A percentile compares a stretch with the other conserved stretches of the same genome.
Conservation (phyloP, 2,888 invertebrate genomes). For the Caenorhabditis sp. region DNA sequence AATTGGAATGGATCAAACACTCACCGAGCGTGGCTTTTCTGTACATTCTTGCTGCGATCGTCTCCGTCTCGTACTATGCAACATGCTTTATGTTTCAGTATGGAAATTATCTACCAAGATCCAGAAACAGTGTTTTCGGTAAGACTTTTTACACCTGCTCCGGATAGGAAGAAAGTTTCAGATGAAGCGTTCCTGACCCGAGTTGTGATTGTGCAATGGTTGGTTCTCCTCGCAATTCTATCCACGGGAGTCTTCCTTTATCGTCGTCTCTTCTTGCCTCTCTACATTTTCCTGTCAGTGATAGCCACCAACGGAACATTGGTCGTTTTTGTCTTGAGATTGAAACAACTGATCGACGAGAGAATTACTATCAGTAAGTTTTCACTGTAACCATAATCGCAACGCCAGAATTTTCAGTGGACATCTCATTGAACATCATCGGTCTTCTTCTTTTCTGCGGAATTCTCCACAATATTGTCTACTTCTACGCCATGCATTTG, state of each 20-base stretch:
- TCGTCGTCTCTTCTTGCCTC: slow-evolving; percentile 60
- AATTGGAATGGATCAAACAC: slow-evolving; percentile 58
- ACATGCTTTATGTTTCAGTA: slow-evolving; percentile 50
- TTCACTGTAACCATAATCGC: background rate
- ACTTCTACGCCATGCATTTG: slow-evolving; percentile 58
- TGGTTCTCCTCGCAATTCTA: slow-evolving; percentile 33
- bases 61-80: slow-evolving; percentile 43
- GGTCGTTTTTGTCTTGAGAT: slow-evolving; percentile 47
- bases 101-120: slow-evolving; percentile 45
- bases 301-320: slow-evolving; percentile 54
- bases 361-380: slow-evolving; percentile 45
- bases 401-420: slow-evolving; percentile 32
- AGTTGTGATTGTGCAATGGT: slow-evolving; percentile 54
- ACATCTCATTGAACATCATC: slow-evolving; percentile 59
- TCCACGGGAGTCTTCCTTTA: slow-evolving; percentile 39
- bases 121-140: slow-evolving; percentile 36
- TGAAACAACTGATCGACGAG: slow-evolving; percentile 45
- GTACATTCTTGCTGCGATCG: slow-evolving; percentile 33
- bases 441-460: slow-evolving; percentile 53
- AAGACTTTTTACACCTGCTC: background rate
- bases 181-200: slow-evolving; percentile 55
- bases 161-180: background rate
- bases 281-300: slow-evolving; percentile 52
- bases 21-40: slow-evolving; percentile 11
- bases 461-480: slow-evolving; percentile 48